phyloP scores from a whole-genome alignment of 2,888 invertebrate genomes.

The Drosophila subsilvestris region DNA sequence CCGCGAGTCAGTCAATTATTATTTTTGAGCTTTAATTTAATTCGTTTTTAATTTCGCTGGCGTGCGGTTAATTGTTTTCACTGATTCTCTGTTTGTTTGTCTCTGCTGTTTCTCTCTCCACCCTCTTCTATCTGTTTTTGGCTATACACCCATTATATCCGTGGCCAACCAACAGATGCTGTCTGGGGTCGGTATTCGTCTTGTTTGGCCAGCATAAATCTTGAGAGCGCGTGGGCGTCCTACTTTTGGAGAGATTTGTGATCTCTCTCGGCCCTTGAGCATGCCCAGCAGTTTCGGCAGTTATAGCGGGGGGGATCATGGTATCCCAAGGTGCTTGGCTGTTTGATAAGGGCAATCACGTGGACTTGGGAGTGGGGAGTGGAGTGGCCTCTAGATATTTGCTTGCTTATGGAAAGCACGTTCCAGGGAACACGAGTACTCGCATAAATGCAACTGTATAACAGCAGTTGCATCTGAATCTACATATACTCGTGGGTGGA shows the following conservation, averaged over 20 bases:
- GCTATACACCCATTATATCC: background rate
- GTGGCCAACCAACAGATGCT: background rate
- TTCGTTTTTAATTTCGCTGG: conserved; percentile 46
- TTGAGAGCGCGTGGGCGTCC: conserved; percentile 34
- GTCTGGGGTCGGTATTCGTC: background rate
- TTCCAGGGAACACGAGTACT: conserved; percentile 21
- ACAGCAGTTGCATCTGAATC: conserved; percentile 22
- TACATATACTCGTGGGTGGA: conserved; percentile 1
- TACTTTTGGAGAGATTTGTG: conserved; percentile 27
- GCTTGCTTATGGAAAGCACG: conserved; percentile 57
- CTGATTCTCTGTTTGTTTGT: conserved; percentile 24
- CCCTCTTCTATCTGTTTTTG: conserved; percentile 8
- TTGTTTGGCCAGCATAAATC: conserved; percentile 33
- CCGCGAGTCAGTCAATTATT: conserved; percentile 46
- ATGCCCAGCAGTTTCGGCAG: conserved; percentile 38
- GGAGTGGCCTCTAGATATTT: conserved; percentile 11
- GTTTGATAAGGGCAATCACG: conserved; percentile 38
- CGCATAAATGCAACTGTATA: conserved; percentile 12
- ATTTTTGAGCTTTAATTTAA: conserved; percentile 49
- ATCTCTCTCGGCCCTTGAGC: conserved; percentile 18
- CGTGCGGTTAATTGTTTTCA: conserved; percentile 60
- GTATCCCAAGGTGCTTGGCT: conserved; percentile 23
- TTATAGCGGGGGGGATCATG: conserved; percentile 15
- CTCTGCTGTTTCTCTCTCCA: background rate
- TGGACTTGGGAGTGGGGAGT: conserved; percentile 5